Conservation (phyloP, 2,888 invertebrate species). For the Uloborus plumipes region DNA sequence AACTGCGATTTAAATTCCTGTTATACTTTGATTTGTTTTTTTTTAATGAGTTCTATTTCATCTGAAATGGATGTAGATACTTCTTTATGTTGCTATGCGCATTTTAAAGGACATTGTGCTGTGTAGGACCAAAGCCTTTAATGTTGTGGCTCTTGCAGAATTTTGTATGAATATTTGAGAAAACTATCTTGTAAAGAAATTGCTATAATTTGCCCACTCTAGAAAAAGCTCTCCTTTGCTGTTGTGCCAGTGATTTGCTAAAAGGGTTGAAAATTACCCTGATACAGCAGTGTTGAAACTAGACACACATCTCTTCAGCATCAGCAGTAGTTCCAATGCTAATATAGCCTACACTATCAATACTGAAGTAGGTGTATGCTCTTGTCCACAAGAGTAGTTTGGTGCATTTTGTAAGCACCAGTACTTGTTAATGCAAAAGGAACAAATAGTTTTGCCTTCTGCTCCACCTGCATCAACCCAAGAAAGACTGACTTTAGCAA, state of each 20-base stretch:
- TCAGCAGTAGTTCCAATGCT: not conserved
- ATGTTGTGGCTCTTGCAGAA: not conserved
- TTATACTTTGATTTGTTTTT: no score
- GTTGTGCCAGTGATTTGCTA: conserved; percentile 1
- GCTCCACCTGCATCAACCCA: not conserved
- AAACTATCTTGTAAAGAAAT: not conserved
- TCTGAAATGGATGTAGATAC: no score
- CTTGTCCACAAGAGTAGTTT: not conserved
- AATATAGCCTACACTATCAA: not conserved
- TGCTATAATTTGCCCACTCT: not conserved
- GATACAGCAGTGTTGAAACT: not conserved
- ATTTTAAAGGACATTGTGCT: conserved; percentile 16
- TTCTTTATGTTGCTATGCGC: not conserved
- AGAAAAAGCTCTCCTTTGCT: not conserved
- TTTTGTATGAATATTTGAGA: not conserved
- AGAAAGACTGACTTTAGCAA: not conserved
- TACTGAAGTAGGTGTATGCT: not conserved
- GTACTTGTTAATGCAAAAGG: not conserved
- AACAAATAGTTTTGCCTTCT: not conserved
- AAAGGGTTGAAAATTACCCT: not conserved
- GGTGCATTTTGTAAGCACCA: conserved; percentile 22
- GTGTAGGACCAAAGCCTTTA: conserved; percentile 4
- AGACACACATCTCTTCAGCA: not conserved
- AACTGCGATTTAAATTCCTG: no score
- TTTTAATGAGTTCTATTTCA: not conserved